Evolutionary conservation across 2,888 invertebrate genomes (phyloP).

Genomic region (Agonum fuliginosum): DNA sequence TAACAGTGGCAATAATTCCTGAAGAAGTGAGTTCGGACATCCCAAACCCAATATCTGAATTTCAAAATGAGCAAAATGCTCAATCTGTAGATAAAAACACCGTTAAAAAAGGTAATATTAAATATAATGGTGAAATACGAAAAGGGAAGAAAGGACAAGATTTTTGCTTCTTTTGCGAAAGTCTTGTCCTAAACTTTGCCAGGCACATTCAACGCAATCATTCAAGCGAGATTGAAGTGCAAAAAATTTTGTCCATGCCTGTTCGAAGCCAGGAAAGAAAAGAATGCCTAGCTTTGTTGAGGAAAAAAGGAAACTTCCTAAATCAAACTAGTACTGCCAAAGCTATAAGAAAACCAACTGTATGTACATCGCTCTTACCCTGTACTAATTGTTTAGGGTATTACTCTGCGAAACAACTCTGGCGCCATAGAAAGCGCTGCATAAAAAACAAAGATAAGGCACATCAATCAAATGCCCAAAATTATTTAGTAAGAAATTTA

Average conservation of each 20-base stretch:
- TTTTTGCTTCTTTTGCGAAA: slow-evolving; percentile 46
- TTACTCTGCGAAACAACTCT: slow-evolving; percentile 63
- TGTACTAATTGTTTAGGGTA: slow-evolving; percentile 64
- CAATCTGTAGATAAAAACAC: no score
- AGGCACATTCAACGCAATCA: slow-evolving; percentile 39
- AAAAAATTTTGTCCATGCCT: slow-evolving; percentile 19
- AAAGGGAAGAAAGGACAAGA: slow-evolving; percentile 30
- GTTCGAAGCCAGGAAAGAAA: slow-evolving; percentile 5
- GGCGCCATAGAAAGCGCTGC: slow-evolving; percentile 63
- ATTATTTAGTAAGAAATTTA: slow-evolving; percentile 45
- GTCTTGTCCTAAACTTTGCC: slow-evolving; percentile 29
- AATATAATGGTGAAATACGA: slow-evolving; percentile 4
- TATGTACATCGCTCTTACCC: slow-evolving; percentile 46
- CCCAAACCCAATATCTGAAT: no score
- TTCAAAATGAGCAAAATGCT: no score
- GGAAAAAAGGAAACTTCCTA: slow-evolving; percentile 63
- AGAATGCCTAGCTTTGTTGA: slow-evolving; percentile 34
- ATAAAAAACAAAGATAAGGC: not conserved
- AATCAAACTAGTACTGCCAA: slow-evolving; percentile 47
- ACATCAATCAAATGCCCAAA: slow-evolving; percentile 56
- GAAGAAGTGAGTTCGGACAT: no score
- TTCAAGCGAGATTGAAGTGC: slow-evolving; percentile 23
- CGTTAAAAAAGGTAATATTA: not conserved
- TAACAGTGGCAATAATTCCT: no score
- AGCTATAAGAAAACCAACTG: slow-evolving; percentile 55